Evolutionary conservation across 1,140 invertebrate species (phyloP), one percentile per base, ranked within the genome.

Genomic region (Drosophila bifasciata): DNA sequence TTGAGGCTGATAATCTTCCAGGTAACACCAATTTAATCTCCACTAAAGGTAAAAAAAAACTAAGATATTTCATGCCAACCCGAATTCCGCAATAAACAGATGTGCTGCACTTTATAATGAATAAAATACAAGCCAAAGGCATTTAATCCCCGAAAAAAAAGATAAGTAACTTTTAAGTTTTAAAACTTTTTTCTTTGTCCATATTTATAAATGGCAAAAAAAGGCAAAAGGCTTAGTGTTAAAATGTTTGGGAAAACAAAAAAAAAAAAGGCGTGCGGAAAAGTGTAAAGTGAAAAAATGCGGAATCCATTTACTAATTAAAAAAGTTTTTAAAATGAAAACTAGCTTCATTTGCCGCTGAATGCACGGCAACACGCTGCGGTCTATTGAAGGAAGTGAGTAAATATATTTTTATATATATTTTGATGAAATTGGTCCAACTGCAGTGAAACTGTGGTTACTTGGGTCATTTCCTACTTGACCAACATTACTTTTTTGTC

Each of bases 231-330:
- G n/a, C 45, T 23, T 61, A 51, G 50, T 73, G 68, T 58, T 74
- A 52, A 73, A 64, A 28, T 44, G 43, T 36, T 3, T 3, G 28
- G n/a, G n/a, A n/a, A 25, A 17, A 36, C 13, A 60, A 36, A 32
- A 5, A 11, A n/a, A n/a, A 9, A 19, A 52, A 8, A 25, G 6
- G 5, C 25, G 25, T 1, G 16, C 21, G 13, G 43, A 56, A 50
- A 32, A 46, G n/a, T 36, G 13, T 61, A 44, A 36, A 58, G 21
- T 19, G 17, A 41, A 46, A 45, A 67, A 61, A 55, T 40, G 44
- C n/a, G 28, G 40, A 74, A 68, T 76, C 73, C 71, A 76, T 76
- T 76, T 68, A 76, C 73, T 75, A 76, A 76, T 76, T 76, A 76
- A 67, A 75, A 75, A 76, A 55, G 61, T 73, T 73, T 53, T 57